Conservation (phyloP, 2,888 invertebrate species). For the Callosobruchus maculatus region DNA sequence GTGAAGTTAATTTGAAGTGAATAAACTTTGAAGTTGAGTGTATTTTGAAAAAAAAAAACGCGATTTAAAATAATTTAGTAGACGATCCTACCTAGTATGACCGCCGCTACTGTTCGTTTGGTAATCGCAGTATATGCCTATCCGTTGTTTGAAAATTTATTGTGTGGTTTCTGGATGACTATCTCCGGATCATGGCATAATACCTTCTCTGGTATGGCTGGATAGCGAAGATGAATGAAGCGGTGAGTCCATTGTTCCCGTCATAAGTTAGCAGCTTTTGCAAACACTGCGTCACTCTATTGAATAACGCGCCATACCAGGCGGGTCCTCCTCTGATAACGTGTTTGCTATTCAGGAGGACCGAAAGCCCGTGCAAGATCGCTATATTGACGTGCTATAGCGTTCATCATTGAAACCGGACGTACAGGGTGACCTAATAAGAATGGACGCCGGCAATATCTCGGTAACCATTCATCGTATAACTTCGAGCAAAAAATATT, state of each 20-base stretch:
- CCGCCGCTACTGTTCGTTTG: background rate
- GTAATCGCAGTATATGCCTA: background rate
- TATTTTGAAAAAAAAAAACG: too few species aligned
- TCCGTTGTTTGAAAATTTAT: background rate
- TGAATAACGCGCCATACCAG: background rate
- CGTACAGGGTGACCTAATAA: too few species aligned
- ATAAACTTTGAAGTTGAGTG: too few species aligned
- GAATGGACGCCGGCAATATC: too few species aligned
- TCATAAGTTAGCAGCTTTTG: background rate
- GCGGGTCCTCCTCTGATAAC: background rate
- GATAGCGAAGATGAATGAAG: background rate
- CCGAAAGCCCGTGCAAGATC: background rate
- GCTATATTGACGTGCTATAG: background rate
- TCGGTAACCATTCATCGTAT: too few species aligned
- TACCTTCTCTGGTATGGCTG: background rate
- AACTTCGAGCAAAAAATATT: too few species aligned
- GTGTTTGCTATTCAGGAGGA: background rate
- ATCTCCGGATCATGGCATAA: background rate
- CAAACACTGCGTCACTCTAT: background rate
- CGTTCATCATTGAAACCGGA: too few species aligned
- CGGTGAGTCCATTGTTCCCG: background rate
- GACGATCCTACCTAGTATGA: too few species aligned
- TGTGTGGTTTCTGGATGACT: background rate
- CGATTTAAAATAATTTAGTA: too few species aligned
- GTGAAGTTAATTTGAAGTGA: too few species aligned